Evolutionary conservation across 2,888 invertebrate species (phyloP).

Genomic region (Mythimna impura): DNA sequence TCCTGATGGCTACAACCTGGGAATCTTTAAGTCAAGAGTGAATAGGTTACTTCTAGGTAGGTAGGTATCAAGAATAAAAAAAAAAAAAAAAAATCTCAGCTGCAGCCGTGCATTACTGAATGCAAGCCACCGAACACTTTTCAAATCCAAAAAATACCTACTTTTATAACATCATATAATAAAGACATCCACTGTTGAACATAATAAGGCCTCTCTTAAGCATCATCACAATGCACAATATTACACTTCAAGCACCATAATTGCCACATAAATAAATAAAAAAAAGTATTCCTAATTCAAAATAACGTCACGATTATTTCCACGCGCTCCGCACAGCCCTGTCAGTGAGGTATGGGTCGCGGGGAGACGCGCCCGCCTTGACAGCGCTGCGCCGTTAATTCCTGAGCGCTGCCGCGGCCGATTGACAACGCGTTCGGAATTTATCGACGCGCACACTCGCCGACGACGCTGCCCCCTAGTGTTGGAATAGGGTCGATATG

Average conservation of each 20-base stretch:
- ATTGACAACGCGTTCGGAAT: conserved; percentile 90
- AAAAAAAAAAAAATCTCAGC: too few species aligned
- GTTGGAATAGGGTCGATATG: conserved; percentile 63
- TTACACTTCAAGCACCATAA: neutral
- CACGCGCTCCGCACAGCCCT: conserved; percentile 52
- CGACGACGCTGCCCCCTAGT: conserved; percentile 65
- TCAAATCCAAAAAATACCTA: too few species aligned
- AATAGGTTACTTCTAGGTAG: too few species aligned
- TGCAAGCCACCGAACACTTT: too few species aligned
- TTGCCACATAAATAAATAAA: neutral
- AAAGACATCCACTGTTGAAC: neutral
- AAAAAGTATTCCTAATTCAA: conserved; percentile 16
- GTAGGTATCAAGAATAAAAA: too few species aligned
- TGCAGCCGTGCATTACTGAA: too few species aligned
- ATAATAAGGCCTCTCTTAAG: neutral
- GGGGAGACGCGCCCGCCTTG: conserved; percentile 81
- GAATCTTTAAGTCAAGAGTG: too few species aligned
- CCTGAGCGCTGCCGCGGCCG: conserved; percentile 87
- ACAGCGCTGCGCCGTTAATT: conserved; percentile 88
- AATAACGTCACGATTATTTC: conserved; percentile 6
- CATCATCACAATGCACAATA: too few species aligned
- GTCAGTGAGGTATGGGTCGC: conserved; percentile 60
- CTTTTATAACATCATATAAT: too few species aligned
- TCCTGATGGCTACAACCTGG: too few species aligned
- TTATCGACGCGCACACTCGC: conserved; percentile 89